Base-by-base conservation (phyloP, 2,888 invertebrate species). In the Allacma fusca region DNA sequence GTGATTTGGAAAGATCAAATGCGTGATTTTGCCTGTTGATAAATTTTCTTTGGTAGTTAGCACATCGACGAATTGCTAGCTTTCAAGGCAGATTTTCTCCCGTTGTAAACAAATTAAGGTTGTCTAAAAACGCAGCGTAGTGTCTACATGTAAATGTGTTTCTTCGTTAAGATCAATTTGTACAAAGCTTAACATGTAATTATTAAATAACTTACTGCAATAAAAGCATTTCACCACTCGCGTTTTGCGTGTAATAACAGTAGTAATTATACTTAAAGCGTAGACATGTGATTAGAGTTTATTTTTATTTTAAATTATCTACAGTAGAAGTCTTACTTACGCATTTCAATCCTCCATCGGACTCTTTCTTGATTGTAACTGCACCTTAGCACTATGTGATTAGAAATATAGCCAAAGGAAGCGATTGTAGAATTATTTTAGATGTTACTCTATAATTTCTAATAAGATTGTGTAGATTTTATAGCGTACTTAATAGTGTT, bases 131-230 rank as follows among this genome's bases (percentile, higher is more conserved):
- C 62, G 62, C 21, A 21, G 62, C 13, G 62, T 62, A 62, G 19
- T 21, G 13, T 24, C 21, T 24, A 62, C n/a, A 57, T 19, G 21
- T 21, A 21, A 21, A 57, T 57, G 57, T n/a, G n/a, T n/a, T n/a
- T n/a, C 65, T 19, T 65, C 65, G 24, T 24, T 65, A 28, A 65
- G 24, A 65, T 65, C 12, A 65, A 19, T 26, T 65, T 19, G 65
- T 65, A 65, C 65, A 65, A 65, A 65, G 65, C 65, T 65, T 26
- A 62, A 62, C 12, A 19, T 62, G 24, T 62, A 62, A 62, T 24
- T n/a, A n/a, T 62, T 62, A 62, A 62, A 13, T 24, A 62, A 62
- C 24, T 24, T 62, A 62, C 62, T 62, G 62, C 62, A 24, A 62
- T 21, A 62, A 24, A 57, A 13, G 34, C 34, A 34, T 34, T 34